A percentile compares a stretch with the other conserved stretches of the same genome.
These are phyloP conservation scores for Napeogenes inachia DNA, from an alignment of 2,888 invertebrate species.

Conservation along the genomic window DNA sequence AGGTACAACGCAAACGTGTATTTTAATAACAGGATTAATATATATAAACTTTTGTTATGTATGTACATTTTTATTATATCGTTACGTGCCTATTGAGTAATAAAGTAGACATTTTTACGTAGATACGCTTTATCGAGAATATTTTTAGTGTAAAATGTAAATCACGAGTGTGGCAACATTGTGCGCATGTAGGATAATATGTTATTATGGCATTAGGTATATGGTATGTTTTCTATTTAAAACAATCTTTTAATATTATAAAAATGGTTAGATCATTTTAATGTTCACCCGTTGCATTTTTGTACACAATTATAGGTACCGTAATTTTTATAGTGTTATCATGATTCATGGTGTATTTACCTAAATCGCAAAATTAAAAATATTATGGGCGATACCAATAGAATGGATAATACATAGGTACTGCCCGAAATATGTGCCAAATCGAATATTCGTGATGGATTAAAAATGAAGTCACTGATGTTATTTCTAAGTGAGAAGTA, in stretches of 20 bases:
- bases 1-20: not conserved
- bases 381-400: not conserved
- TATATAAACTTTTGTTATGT: not conserved
- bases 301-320: constrained; percentile 5
- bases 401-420: not conserved
- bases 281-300: constrained; percentile 6
- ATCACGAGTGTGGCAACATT: constrained; percentile 4
- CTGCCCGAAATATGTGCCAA: constrained; percentile 2
- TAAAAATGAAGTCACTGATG: constrained; percentile 28
- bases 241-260: constrained; percentile 4
- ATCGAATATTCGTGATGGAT: constrained; percentile 6
- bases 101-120: constrained; percentile 7
- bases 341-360: constrained; percentile 1
- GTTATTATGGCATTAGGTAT: constrained; percentile 2
- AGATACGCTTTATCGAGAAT: constrained; percentile 6
- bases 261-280: constrained; percentile 5
- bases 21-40: constrained; percentile 1
- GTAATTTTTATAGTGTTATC: constrained; percentile 4
- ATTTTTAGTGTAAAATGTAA: constrained; percentile 2
- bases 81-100: constrained; percentile 7
- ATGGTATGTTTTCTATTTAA: constrained; percentile 6
- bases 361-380: constrained; percentile 1
- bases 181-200: not conserved
- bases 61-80: constrained; percentile 3
- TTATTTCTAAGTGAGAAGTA: constrained; percentile 25